Base-by-base conservation (phyloP, 2,888 invertebrate species). In the Mimumesa dahlbomi region DNA sequence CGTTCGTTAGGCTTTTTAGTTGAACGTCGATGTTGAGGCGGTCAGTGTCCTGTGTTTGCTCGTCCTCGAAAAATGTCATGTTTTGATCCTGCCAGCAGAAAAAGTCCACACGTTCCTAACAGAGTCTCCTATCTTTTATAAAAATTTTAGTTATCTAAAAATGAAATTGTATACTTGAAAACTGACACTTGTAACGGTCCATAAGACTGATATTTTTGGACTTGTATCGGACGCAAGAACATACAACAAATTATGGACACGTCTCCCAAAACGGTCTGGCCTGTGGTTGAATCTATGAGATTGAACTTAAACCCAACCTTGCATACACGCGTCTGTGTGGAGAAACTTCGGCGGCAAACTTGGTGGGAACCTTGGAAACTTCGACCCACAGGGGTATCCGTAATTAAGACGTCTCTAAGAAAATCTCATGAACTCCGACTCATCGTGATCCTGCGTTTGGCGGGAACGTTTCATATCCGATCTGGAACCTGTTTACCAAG, bases 1-100 rank as follows among this genome's bases (percentile, higher is more conserved):
- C 81, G 77, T 79, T 84, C 77, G 79, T 82, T 81, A 81, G 76
- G 49, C 54, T n/a, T 59, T 64, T 73, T 64, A 50, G 73, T 58
- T 75, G 66, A 75, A 57, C 36, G 46, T 36, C 66, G 56, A 43
- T 48, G 38, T 82, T 82, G 67, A 75, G 71, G 29, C 75, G 76
- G 75, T 82, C 75, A 75, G 73, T 65, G 62, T 50, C 43, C 58
- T 53, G 43, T 67, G 45, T 75, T 74, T 66, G 52, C 49, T 38
- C 53, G 38, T 59, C 11, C 48, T 31, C n/a, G 54, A n/a, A 59
- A 54, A 65, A 68, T 75, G 71, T 52, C 18, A 14, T 40, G n/a
- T n/a, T n/a, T n/a, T n/a, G n/a, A n/a, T n/a, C n/a, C n/a, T n/a
- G n/a, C n/a, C n/a, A n/a, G 16, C 9, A 40, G 16, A 16, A 40